Evolutionary conservation across 2,888 invertebrate genomes (phyloP).

Genomic region (Leptinotarsa haldemani): DNA sequence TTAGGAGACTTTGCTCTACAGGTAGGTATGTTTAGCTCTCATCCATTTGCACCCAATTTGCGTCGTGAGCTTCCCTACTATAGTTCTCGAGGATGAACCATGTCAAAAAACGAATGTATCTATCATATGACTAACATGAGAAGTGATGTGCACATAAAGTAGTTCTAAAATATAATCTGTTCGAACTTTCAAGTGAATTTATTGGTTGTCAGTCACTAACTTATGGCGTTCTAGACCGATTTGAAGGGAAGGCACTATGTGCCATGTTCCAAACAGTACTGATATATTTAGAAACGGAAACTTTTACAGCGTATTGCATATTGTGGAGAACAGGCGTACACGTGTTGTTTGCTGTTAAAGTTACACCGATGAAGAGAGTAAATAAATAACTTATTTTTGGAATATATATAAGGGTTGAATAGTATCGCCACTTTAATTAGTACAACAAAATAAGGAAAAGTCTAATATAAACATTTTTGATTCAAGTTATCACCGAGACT

Average conservation of each 20-base stretch:
- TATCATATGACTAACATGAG: conserved; percentile 39
- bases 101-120: conserved; percentile 43
- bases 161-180: conserved; percentile 45
- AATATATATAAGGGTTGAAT: not conserved
- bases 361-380: not conserved
- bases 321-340: not conserved
- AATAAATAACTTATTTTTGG: not conserved
- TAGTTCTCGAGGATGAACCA: conserved; percentile 33
- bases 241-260: conserved; percentile 33
- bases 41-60: too few relatives aligned
- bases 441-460: too few relatives aligned
- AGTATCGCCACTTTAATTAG: not conserved
- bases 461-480: too few relatives aligned
- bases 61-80: too few relatives aligned
- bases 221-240: conserved; percentile 40
- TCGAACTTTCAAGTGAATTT: conserved; percentile 44
- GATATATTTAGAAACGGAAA: conserved; percentile 31
- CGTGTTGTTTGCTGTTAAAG: conserved; percentile 16
- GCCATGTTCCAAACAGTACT: conserved; percentile 33
- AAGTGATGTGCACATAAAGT: conserved; percentile 46
- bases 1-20: too few relatives aligned
- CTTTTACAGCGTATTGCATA: conserved; percentile 5
- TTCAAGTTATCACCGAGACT: too few relatives aligned
- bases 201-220: conserved; percentile 43
- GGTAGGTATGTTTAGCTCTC: too few relatives aligned